Percentiles rank a stretch among this genome's conserved stretches.
Evolutionary conservation across 2,888 invertebrate species (phyloP).

Genomic region (Epirrhoe alternata): DNA sequence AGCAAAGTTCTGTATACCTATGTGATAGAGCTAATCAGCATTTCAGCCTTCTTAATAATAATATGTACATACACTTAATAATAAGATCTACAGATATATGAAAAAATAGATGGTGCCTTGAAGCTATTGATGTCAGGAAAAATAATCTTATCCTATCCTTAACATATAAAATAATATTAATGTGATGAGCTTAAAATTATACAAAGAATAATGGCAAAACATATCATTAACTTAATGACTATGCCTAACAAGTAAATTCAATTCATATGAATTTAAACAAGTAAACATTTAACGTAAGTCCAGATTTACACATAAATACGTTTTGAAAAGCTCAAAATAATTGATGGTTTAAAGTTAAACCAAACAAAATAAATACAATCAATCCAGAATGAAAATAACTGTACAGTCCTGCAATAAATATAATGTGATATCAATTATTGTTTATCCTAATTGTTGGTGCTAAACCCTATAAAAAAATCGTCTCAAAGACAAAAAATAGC

Average conservation of each 20-base stretch:
- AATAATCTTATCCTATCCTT: slow-evolving; percentile 15
- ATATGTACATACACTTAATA: slow-evolving; percentile 72
- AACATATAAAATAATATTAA: slow-evolving; percentile 35
- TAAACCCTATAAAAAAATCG: slow-evolving; percentile 14
- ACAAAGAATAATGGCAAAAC: slow-evolving; percentile 44
- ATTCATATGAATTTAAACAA: slow-evolving; percentile 20
- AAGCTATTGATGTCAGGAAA: slow-evolving; percentile 27
- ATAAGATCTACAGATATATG: slow-evolving; percentile 44
- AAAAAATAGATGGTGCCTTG: slow-evolving; percentile 47
- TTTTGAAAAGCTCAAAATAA: slow-evolving; percentile 4
- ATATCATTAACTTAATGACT: slow-evolving; percentile 35
- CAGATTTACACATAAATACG: slow-evolving; percentile 26
- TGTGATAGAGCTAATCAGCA: slow-evolving; percentile 56
- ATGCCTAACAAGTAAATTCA: slow-evolving; percentile 23
- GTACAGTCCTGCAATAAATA: slow-evolving; percentile 1
- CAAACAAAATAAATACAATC: slow-evolving; percentile 4
- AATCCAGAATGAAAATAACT: neutral
- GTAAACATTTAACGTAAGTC: slow-evolving; percentile 20
- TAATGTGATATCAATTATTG: neutral
- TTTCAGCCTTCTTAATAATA: slow-evolving; percentile 68
- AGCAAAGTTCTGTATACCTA: slow-evolving; percentile 62
- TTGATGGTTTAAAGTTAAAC: slow-evolving; percentile 1
- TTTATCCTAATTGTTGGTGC: slow-evolving; percentile 5
- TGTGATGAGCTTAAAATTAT: slow-evolving; percentile 40
- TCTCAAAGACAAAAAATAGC: slow-evolving; percentile 24